Evolutionary conservation across 2,797 vertebrate species (phyloP).

Genomic region (Fistularia tabacaria): DNA sequence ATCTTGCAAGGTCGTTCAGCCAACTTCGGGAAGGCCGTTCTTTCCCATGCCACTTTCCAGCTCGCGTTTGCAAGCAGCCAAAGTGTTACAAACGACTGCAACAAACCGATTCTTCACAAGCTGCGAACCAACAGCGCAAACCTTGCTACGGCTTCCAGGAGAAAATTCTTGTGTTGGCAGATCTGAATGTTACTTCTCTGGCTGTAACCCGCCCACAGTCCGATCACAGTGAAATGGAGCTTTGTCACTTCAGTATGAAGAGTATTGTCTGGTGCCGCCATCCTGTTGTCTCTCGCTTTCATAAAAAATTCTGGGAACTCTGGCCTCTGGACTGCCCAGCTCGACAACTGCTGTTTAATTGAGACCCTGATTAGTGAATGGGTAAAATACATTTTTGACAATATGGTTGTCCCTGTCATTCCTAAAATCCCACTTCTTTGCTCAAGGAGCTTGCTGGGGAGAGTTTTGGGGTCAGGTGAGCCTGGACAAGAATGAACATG

Average conservation of each 20-base stretch:
- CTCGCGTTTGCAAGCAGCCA: constrained; percentile 28
- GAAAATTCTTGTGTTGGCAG: constrained; percentile 42
- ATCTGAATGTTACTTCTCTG: constrained; percentile 41
- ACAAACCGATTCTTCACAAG: constrained; percentile 52
- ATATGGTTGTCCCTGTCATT: constrained; percentile 44
- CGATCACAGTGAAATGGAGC: constrained; percentile 22
- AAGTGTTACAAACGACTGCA: constrained; percentile 26
- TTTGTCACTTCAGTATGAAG: constrained; percentile 34
- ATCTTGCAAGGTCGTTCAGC: constrained; percentile 48
- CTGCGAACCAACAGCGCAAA: constrained; percentile 43
- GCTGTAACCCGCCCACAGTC: constrained; percentile 41
- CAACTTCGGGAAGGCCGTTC: constrained; percentile 36
- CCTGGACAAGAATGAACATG: constrained; percentile 61
- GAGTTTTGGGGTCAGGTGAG: constrained; percentile 51
- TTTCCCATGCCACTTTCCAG: constrained; percentile 67
- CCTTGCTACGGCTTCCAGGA: constrained; percentile 38
- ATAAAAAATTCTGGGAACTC: constrained; percentile 46
- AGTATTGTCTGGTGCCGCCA: constrained; percentile 51
- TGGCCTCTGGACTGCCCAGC: constrained; percentile 31
- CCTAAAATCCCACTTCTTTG: constrained; percentile 31
- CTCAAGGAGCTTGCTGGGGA: constrained; percentile 29
- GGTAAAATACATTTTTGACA: constrained; percentile 51
- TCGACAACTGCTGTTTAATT: constrained; percentile 45
- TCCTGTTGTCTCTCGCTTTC: constrained; percentile 38
- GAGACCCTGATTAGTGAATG: constrained; percentile 40